These are phyloP conservation scores for Agrochola circellaris DNA, from an alignment of 2,888 invertebrate species.

Conservation along the genomic window DNA sequence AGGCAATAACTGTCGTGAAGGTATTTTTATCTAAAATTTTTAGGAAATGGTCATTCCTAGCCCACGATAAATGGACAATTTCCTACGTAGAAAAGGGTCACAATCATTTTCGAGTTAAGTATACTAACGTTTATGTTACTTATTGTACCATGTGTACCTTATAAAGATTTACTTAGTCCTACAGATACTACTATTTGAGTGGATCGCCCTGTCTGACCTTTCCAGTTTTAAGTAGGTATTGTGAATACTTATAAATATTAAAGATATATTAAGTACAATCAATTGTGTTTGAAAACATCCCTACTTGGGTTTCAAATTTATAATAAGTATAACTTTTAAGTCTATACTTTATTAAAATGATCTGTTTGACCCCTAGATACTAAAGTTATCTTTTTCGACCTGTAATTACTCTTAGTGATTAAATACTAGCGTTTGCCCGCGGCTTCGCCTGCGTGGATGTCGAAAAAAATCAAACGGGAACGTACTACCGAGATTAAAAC, in stretches of 20 bases:
- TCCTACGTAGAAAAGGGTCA: slow-evolving; percentile 28
- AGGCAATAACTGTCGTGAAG: slow-evolving; percentile 25
- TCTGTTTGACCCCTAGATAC: background rate
- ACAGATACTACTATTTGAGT: slow-evolving; percentile 17
- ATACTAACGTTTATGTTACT: slow-evolving; percentile 25
- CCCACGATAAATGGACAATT: slow-evolving; percentile 34
- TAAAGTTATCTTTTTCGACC: background rate
- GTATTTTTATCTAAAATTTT: slow-evolving; percentile 16
- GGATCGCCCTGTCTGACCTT: slow-evolving; percentile 33
- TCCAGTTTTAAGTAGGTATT: background rate
- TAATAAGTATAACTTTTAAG: background rate
- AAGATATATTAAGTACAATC: background rate
- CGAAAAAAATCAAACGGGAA: too few relatives aligned
- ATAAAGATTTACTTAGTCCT: slow-evolving; percentile 14
- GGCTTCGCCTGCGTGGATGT: too few relatives aligned
- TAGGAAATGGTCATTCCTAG: slow-evolving; percentile 24
- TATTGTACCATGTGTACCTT: slow-evolving; percentile 23
- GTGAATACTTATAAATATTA: background rate
- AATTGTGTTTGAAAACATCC: background rate
- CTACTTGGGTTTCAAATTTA: background rate
- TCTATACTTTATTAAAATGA: background rate
- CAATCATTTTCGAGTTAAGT: slow-evolving; percentile 40
- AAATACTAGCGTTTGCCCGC: background rate
- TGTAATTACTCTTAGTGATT: background rate
- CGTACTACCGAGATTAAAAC: too few relatives aligned